These are phyloP conservation scores for Ephydatia muelleri DNA, from an alignment of 37 sponge, comb jelly and placozoan genomes.

Conservation along the genomic window DNA sequence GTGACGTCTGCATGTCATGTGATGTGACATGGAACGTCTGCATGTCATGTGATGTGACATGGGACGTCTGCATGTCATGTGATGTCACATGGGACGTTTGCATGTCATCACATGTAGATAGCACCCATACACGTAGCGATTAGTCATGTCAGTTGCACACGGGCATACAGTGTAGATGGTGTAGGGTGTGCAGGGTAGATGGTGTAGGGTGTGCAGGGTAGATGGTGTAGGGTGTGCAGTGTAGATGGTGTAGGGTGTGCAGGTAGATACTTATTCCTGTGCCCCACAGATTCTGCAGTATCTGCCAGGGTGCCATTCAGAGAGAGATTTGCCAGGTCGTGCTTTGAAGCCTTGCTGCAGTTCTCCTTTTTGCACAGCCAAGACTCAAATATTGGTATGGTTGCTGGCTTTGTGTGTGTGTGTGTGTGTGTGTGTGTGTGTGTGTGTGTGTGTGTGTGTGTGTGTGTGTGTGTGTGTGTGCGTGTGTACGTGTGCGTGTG, in stretches of 20 bases:
- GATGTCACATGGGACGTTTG: no score
- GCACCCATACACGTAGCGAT: no score
- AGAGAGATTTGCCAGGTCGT: slow-evolving; percentile 84
- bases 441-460: background rate
- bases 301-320: slow-evolving; percentile 41
- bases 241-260: background rate
- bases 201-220: background rate
- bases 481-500: background rate
- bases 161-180: no score
- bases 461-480: background rate
- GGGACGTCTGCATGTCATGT: no score
- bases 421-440: background rate
- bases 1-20: no score
- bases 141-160: background rate
- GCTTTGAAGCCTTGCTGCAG: slow-evolving; percentile 91
- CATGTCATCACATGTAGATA: no score
- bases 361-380: slow-evolving; percentile 74
- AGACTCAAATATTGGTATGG: slow-evolving; percentile 34
- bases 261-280: no score
- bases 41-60: no score
- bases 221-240: background rate
- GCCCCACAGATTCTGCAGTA: background rate
- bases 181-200: background rate
- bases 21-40: no score
- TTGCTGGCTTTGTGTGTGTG: background rate